Conservation (phyloP, 2,797 vertebrate genomes). For the Mormyrus hasselquistii region DNA sequence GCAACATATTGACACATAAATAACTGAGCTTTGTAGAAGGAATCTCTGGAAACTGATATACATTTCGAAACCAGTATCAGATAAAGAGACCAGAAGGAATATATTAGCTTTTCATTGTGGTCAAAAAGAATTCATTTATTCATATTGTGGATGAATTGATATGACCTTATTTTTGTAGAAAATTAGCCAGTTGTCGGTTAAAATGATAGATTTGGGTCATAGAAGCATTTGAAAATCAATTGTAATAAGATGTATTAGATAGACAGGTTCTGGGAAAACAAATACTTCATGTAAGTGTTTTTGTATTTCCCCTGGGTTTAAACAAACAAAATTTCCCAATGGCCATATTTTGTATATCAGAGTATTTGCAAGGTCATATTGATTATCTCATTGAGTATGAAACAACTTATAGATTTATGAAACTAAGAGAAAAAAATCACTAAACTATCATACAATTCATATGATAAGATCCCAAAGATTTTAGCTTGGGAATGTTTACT, state of each 20-base stretch:
- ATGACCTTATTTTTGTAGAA: neutral
- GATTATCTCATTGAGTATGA: neutral
- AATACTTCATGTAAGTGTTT: neutral
- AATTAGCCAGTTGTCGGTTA: neutral
- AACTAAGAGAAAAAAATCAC: neutral
- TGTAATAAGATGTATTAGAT: neutral
- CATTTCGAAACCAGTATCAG: neutral
- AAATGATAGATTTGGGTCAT: neutral
- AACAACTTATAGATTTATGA: neutral
- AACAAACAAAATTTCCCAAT: neutral
- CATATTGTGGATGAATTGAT: neutral
- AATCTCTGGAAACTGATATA: neutral
- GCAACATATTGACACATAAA: neutral
- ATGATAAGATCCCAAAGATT: neutral
- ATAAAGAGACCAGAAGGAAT: neutral
- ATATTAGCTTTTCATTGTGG: neutral
- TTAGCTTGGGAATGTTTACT: neutral
- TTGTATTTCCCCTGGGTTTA: neutral
- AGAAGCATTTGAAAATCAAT: neutral
- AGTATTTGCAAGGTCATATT: neutral
- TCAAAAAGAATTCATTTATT: neutral
- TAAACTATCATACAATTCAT: neutral
- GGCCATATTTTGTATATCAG: neutral
- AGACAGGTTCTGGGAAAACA: neutral
- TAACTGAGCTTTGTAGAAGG: neutral